Conservation (phyloP, 2,113 vertebrate species). For the Azemiops feae region DNA sequence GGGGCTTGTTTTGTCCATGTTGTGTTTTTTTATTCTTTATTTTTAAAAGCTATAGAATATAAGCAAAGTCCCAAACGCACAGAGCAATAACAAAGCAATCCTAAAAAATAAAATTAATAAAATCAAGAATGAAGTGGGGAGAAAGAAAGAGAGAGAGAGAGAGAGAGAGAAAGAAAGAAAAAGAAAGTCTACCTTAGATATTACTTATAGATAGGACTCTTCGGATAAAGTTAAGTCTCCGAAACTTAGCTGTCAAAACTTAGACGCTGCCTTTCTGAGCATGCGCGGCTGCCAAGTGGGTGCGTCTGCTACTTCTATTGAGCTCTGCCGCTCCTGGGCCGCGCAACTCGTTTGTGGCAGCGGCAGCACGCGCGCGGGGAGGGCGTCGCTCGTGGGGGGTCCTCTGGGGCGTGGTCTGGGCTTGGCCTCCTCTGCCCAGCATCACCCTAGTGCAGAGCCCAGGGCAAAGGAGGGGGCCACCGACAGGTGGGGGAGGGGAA, state of each 20-base stretch:
- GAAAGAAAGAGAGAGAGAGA: too few species aligned
- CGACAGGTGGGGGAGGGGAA: background rate
- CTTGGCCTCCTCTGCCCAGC: background rate
- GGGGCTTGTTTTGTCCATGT: too few species aligned
- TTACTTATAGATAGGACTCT: background rate
- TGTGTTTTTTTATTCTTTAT: too few species aligned
- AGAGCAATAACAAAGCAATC: too few species aligned
- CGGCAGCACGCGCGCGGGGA: background rate
- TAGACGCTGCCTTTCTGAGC: background rate
- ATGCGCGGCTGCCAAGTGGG: background rate
- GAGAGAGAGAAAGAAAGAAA: too few species aligned
- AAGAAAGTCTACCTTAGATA: too few species aligned
- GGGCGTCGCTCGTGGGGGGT: background rate
- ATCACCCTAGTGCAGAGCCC: background rate
- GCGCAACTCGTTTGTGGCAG: background rate
- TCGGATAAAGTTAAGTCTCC: background rate
- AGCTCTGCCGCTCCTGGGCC: background rate
- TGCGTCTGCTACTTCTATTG: too few species aligned
- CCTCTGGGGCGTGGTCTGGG: constrained; percentile 26
- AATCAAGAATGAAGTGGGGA: too few species aligned
- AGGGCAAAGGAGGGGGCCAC: background rate
- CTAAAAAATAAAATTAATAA: too few species aligned
- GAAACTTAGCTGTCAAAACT: background rate
- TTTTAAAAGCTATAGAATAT: too few species aligned
- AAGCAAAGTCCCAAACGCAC: too few species aligned